phyloP scores from a whole-genome alignment of 1,140 invertebrate genomes.

The Apis dorsata region DNA sequence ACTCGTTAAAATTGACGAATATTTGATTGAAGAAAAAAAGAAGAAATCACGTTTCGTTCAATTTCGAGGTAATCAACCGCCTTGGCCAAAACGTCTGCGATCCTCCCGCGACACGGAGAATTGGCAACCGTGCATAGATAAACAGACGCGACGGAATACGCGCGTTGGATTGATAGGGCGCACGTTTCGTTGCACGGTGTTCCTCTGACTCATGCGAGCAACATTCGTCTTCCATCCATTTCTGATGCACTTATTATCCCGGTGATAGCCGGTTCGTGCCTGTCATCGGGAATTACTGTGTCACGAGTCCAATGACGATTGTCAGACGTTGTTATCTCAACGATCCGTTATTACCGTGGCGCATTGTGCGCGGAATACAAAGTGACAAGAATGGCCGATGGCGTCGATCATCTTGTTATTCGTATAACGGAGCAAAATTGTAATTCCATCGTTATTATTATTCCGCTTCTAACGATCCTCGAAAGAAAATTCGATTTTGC shows the following conservation, averaged over 20 bases:
- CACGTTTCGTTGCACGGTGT: background rate
- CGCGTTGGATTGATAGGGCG: background rate
- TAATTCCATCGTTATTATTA: background rate
- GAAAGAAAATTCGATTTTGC: too few species aligned
- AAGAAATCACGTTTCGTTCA: too few species aligned
- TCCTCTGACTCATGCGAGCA: slow-evolving; percentile 32
- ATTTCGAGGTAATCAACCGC: too few species aligned
- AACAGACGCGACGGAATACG: too few species aligned
- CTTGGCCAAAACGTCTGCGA: too few species aligned
- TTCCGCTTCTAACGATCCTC: background rate
- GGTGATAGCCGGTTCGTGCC: slow-evolving; percentile 37
- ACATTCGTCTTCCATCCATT: slow-evolving; percentile 51
- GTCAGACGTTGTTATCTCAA: slow-evolving; percentile 52
- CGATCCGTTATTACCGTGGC: slow-evolving; percentile 47
- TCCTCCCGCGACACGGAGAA: too few species aligned
- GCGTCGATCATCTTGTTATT: too few species aligned
- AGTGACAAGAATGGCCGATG: background rate
- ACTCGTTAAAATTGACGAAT: too few species aligned
- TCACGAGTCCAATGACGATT: slow-evolving; percentile 48
- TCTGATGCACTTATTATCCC: slow-evolving; percentile 58
- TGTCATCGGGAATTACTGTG: slow-evolving; percentile 54
- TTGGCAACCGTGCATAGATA: too few species aligned
- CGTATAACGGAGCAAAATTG: too few species aligned
- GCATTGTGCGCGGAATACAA: slow-evolving; percentile 28
- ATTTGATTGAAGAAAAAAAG: too few species aligned